Evolutionary conservation across 2,888 invertebrate genomes (phyloP).

Genomic region (Temnothorax rugatulus): DNA sequence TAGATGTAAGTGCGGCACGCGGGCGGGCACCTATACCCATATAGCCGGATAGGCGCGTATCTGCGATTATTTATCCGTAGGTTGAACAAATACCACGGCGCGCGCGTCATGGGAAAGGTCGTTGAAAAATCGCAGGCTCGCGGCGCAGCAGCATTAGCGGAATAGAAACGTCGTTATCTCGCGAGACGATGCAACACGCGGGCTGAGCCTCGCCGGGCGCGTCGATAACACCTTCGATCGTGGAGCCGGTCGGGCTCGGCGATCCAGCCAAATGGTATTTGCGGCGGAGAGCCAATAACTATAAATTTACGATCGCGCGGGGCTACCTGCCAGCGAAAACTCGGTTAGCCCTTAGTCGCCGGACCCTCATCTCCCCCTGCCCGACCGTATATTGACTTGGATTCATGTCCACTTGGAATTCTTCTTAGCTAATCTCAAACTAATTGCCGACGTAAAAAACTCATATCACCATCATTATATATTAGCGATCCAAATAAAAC

Average conservation of each 20-base stretch:
- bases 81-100: slow-evolving; percentile 64
- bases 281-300: slow-evolving; percentile 49
- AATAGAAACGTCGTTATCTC: slow-evolving; percentile 68
- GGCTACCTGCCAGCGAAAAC: slow-evolving; percentile 37
- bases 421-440: neutral
- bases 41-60: slow-evolving; percentile 40
- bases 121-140: slow-evolving; percentile 77
- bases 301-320: slow-evolving; percentile 21
- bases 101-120: slow-evolving; percentile 83
- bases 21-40: slow-evolving; percentile 26
- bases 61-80: slow-evolving; percentile 69
- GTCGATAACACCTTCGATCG: slow-evolving; percentile 57
- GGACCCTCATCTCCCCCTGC: neutral
- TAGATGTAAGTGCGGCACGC: slow-evolving; percentile 47
- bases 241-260: neutral
- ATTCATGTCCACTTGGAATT: neutral
- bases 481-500: neutral
- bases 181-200: slow-evolving; percentile 48
- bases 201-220: slow-evolving; percentile 23
- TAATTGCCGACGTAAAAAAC: neutral
- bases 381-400: neutral
- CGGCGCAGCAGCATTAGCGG: slow-evolving; percentile 71
- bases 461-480: neutral
- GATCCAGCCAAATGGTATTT: slow-evolving; percentile 33
- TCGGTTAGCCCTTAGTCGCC: slow-evolving; percentile 39